phyloP scores from a whole-genome alignment of 2,113 vertebrate species.

The Barnardius zonarius region DNA sequence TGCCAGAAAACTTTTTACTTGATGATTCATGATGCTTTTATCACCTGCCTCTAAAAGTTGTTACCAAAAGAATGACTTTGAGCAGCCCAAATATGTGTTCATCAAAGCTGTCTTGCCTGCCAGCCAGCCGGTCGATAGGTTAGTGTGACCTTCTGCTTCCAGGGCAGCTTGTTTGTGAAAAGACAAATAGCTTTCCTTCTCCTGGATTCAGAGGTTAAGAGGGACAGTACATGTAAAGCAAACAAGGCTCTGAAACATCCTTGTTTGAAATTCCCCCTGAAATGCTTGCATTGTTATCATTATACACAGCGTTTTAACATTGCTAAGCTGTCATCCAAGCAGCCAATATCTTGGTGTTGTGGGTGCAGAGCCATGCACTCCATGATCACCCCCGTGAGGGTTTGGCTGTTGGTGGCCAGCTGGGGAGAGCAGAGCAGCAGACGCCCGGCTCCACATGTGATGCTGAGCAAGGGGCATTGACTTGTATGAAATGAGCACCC shows the following conservation, averaged over 20 bases:
- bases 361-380: neutral
- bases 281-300: neutral
- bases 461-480: neutral
- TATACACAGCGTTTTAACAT: neutral
- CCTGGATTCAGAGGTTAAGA: neutral
- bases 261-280: neutral
- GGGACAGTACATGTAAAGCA: neutral
- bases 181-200: neutral
- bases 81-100: neutral
- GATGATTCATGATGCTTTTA: neutral
- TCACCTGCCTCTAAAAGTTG: neutral
- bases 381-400: fast-evolving
- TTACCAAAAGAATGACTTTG: neutral
- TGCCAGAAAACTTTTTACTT: neutral
- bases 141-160: neutral
- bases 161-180: neutral
- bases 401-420: neutral
- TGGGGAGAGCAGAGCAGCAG: fast-evolving
- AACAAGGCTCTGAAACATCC: neutral
- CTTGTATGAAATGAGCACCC: neutral
- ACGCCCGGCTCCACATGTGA: fast-evolving
- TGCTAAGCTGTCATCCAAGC: neutral
- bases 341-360: neutral
- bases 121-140: neutral
- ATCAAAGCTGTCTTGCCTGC: neutral